Base-by-base conservation (phyloP, 2,797 vertebrate genomes). In the Thaleichthys pacificus region DNA sequence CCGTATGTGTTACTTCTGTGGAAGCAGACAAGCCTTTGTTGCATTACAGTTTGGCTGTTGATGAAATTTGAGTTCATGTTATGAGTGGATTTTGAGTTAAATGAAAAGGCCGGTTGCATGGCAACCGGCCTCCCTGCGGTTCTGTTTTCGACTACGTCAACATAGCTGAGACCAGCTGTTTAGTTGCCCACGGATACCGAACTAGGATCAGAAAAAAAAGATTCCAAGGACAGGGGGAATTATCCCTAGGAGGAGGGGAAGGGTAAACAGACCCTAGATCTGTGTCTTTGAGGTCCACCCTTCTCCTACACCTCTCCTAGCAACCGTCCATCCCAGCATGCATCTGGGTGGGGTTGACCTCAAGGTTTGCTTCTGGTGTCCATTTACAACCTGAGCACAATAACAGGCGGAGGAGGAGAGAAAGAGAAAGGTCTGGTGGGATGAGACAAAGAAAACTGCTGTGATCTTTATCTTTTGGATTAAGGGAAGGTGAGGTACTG, bases 71-170 rank as follows among this genome's bases (percentile, higher is more conserved):
- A 85, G 71, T 75, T 79, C 61, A 32, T 56, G 70, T 73, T 72
- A 66, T 24, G 66, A 68, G 74, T 73, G 72, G 70, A 79, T 82
- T 76, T 12, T 17, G 75, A 75, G 51, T 72, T 75, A 74, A 60
- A 24, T 28, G 70, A 42, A 58, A 73, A 72, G 38, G 38, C 75
- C 69, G 42, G 86, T 87, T 84, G 83, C 88, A 22, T 77, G 73
- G 91, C 85, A 90, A 89, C 89, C 38, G 26, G 64, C 42, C 77
- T 73, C 80, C 86, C 81, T 68, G n/a, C 75, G 66, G 77, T 57
- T 75, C 61, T 0, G 61, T 32, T 61, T 30, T 22, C 24, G 78
- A 77, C 38, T 42, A 67, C 30, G 77, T 79, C 82, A 71, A 80
- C 82, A 77, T 85, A 76, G 63, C 75, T 83, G 58, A 77, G 75